These are phyloP conservation scores for Nycticorax nycticorax DNA, from an alignment of 2,113 vertebrate genomes.

Conservation along the genomic window DNA sequence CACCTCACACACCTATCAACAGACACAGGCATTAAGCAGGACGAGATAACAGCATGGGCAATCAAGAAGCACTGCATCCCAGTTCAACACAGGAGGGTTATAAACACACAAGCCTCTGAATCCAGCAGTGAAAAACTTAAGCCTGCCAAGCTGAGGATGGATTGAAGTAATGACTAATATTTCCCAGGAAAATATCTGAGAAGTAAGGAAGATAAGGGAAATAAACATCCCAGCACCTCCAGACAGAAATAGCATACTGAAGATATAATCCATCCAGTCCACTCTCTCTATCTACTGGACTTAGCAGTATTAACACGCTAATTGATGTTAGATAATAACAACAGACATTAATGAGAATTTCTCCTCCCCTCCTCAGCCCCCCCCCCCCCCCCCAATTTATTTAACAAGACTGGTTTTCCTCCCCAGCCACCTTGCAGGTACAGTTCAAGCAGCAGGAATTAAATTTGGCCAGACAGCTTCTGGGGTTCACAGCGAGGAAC, in stretches of 20 bases:
- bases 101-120: slow-evolving; percentile 60
- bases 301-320: slow-evolving; percentile 22
- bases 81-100: slow-evolving; percentile 57
- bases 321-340: not conserved
- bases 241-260: slow-evolving; percentile 7
- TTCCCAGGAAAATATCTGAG: slow-evolving; percentile 39
- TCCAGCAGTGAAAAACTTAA: slow-evolving; percentile 60
- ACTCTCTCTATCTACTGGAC: not conserved
- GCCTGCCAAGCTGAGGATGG: slow-evolving; percentile 56
- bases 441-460: not conserved
- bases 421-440: not conserved
- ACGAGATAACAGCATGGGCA: slow-evolving; percentile 69
- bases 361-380: not conserved
- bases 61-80: slow-evolving; percentile 58
- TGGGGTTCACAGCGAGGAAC: not conserved
- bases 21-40: slow-evolving; percentile 60
- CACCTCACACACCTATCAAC: slow-evolving; percentile 71
- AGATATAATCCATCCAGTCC: not conserved
- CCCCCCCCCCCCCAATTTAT: not conserved
- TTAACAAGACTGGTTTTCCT: not conserved
- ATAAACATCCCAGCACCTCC: slow-evolving; percentile 47
- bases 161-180: slow-evolving; percentile 66
- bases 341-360: slow-evolving; percentile 19
- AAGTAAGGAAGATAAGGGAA: slow-evolving; percentile 46
- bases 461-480: not conserved